Evolutionary conservation across 1,140 invertebrate species (phyloP), one percentile per base, ranked within the genome.

Genomic region (Bombus confusus): DNA sequence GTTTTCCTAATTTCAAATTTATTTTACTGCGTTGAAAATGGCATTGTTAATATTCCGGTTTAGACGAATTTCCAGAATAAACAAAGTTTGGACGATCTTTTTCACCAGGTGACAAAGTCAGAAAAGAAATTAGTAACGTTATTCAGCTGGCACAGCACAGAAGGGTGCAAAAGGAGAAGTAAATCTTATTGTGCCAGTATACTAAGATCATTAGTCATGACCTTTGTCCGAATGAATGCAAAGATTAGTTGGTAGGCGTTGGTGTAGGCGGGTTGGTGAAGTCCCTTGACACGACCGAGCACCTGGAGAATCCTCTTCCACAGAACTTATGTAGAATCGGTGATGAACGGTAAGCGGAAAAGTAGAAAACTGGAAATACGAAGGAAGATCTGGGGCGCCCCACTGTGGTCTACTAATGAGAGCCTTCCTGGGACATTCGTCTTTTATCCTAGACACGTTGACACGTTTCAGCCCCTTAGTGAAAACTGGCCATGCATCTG

Each of bases 171-270:
- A 59, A 28, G 15, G 68, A 47, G 59, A 64, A 73, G 76, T 76
- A 87, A 89, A 91, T 91, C 85, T 86, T 76, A 93, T 92, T 92
- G 84, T 91, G 47, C 66, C 28, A 64, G 59, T 79, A 87, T 85
- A 89, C 84, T 74, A 73, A 79, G 80, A 85, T 93, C 91, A 94
- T 94, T 93, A 93, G 91, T 93, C 92, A 91, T 92, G 87, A 90
- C 90, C 87, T 93, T 93, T 91, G 85, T 93, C 80, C 80, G 85
- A 87, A 78, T 80, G 86, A 91, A 92, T 90, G 77, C 79, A 72
- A 88, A 90, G 90, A 90, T 91, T 91, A 89, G 89, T 71, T 77
- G 83, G 89, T 92, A 89, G 92, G 87, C 90, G 91, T 92, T 83
- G 39, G 77, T 75, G 91, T 91, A 78, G 91, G 89, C 87, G 90